Percentiles rank a stretch among this genome's conserved stretches.
Conservation (phyloP, 2,113 vertebrate species). For the Perca flavescens region DNA sequence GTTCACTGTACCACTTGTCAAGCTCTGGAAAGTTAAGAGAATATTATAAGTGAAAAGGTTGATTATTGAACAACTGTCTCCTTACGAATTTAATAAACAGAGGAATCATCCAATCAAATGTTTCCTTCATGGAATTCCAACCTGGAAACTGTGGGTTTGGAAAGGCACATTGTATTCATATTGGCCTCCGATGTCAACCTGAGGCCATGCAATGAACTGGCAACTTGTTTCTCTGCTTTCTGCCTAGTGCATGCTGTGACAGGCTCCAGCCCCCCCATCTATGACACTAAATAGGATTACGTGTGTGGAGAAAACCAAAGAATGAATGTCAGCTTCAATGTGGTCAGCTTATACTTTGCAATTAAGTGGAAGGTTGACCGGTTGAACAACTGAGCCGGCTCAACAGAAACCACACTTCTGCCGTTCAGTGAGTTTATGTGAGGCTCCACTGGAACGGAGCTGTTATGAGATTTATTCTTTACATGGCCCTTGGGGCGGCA, state of each 20-base stretch:
- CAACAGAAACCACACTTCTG: constrained; percentile 26
- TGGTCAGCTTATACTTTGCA: constrained; percentile 38
- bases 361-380: constrained; percentile 28
- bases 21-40: constrained; percentile 19
- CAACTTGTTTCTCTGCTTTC: constrained; percentile 16
- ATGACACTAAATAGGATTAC: constrained; percentile 54
- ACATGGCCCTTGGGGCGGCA: constrained; percentile 27
- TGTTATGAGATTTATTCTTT: constrained; percentile 48
- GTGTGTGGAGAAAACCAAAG: constrained; percentile 29
- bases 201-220: constrained; percentile 4
- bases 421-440: constrained; percentile 22
- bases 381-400: constrained; percentile 37
- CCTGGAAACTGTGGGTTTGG: constrained; percentile 42
- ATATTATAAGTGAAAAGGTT: constrained; percentile 47
- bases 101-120: constrained; percentile 29
- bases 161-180: constrained; percentile 29
- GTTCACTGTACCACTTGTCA: constrained; percentile 23
- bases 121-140: constrained; percentile 38
- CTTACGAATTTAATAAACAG: constrained; percentile 37
- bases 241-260: constrained; percentile 38
- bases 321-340: constrained; percentile 60
- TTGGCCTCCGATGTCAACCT: constrained; percentile 11
- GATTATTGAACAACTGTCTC: constrained; percentile 26
- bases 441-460: constrained; percentile 9
- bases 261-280: not conserved